These are phyloP conservation scores for Chinchilla lanigera DNA, from an alignment of 2,113 vertebrate species.

Conservation along the genomic window DNA sequence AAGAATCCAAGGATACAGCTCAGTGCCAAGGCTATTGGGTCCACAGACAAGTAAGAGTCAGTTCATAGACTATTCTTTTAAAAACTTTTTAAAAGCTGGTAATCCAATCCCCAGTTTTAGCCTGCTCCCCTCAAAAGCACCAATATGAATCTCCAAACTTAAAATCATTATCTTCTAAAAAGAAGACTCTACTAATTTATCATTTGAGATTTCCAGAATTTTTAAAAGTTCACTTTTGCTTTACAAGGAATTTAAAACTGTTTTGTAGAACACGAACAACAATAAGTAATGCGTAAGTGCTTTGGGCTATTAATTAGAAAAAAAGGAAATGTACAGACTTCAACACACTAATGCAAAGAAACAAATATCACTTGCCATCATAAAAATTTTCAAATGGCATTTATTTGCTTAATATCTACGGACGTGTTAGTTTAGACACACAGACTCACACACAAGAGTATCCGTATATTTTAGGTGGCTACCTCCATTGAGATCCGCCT, in stretches of 20 bases:
- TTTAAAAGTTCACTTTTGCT: slow-evolving; percentile 38
- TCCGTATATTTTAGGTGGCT: slow-evolving; percentile 18
- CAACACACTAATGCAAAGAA: neutral
- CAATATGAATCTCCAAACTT: slow-evolving; percentile 12
- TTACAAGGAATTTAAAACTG: slow-evolving; percentile 9
- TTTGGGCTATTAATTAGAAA: neutral
- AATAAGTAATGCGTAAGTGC: neutral
- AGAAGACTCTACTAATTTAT: neutral
- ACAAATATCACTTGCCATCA: neutral
- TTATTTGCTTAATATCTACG: neutral
- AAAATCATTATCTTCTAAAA: slow-evolving; percentile 51
- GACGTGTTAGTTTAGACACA: neutral
- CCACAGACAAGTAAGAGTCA: no score
- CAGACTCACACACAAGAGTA: neutral
- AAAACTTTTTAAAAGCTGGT: no score
- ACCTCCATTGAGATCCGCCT: slow-evolving; percentile 99
- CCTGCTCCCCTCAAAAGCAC: neutral
- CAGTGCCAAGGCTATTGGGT: neutral
- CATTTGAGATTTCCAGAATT: neutral
- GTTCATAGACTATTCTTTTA: no score
- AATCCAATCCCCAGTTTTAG: neutral
- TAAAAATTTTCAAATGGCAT: slow-evolving; percentile 32
- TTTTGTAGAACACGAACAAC: slow-evolving; percentile 31
- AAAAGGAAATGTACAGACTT: neutral
- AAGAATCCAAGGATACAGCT: neutral